phyloP scores from a whole-genome alignment of 2,888 invertebrate species.

The Eupelmus urozonus region DNA sequence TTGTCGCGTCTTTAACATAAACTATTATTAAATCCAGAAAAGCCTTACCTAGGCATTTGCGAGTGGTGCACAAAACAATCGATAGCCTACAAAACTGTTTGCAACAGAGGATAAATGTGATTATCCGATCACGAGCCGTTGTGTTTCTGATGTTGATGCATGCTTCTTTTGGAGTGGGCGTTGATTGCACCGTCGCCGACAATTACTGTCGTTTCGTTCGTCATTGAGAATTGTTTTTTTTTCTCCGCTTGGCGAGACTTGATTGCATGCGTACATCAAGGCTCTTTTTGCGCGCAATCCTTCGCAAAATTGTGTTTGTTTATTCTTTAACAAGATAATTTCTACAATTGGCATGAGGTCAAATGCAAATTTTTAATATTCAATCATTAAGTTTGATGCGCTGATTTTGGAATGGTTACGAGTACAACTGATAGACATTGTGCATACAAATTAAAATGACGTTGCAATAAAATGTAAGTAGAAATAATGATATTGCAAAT shows the following conservation, averaged over 20 bases:
- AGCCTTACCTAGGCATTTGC: no score
- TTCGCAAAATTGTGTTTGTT: slow-evolving; percentile 18
- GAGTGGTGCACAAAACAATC: no score
- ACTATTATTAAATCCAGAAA: no score
- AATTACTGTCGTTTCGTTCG: slow-evolving; percentile 37
- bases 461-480: no score
- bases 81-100: slow-evolving; percentile 23
- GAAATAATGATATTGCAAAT: no score
- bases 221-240: slow-evolving; percentile 42
- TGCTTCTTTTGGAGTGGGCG: slow-evolving; percentile 28
- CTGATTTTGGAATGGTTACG: no score
- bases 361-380: background rate
- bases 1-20: no score
- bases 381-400: background rate
- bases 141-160: background rate
- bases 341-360: background rate
- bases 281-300: slow-evolving; percentile 12
- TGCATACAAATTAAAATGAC: no score
- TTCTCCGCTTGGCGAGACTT: slow-evolving; percentile 1
- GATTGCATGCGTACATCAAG: slow-evolving; percentile 35
- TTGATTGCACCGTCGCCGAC: slow-evolving; percentile 40
- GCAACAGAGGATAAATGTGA: slow-evolving; percentile 20
- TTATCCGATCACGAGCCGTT: slow-evolving; percentile 10
- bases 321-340: slow-evolving; percentile 13
- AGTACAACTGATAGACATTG: no score